Conservation (phyloP, 1,140 invertebrate species). For the Limonius californicus region DNA sequence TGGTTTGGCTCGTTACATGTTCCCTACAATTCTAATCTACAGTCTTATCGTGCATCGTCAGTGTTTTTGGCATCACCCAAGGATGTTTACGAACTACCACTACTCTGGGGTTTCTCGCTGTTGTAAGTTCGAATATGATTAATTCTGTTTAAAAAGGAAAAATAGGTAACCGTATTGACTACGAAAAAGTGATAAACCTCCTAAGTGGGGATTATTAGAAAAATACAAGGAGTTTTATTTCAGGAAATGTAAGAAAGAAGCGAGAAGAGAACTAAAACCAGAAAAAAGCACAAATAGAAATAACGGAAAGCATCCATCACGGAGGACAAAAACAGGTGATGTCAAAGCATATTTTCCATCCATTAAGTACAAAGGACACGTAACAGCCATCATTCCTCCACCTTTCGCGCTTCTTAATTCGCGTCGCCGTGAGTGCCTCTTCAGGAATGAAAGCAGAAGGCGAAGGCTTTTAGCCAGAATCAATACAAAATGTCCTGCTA, state of each 20-base stretch:
- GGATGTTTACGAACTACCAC: neutral
- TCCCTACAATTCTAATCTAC: constrained; percentile 15
- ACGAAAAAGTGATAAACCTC: constrained; percentile 1
- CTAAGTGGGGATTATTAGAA: neutral
- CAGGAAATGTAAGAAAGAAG: neutral
- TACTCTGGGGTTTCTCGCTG: too few relatives aligned
- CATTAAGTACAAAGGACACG: constrained; percentile 36
- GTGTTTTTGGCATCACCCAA: constrained; percentile 1
- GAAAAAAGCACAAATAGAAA: constrained; percentile 8
- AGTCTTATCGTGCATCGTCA: constrained; percentile 9
- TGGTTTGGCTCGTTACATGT: constrained; percentile 9
- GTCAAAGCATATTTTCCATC: constrained; percentile 28
- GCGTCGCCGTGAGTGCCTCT: constrained; percentile 21
- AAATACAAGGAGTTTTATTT: neutral
- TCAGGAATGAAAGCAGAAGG: constrained; percentile 27
- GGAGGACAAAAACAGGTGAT: constrained; percentile 22
- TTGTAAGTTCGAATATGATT: too few relatives aligned
- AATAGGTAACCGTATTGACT: constrained; percentile 2
- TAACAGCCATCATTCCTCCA: constrained; percentile 29
- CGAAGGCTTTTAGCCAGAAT: constrained; percentile 44
- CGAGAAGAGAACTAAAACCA: neutral
- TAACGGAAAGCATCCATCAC: constrained; percentile 15
- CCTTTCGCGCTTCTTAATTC: constrained; percentile 28
- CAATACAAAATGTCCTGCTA: constrained; percentile 45
- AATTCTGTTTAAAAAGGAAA: neutral